Evolutionary conservation across 2,113 vertebrate genomes (phyloP), one percentile per base, ranked within the genome.

Genomic region (Peromyscus californicus): DNA sequence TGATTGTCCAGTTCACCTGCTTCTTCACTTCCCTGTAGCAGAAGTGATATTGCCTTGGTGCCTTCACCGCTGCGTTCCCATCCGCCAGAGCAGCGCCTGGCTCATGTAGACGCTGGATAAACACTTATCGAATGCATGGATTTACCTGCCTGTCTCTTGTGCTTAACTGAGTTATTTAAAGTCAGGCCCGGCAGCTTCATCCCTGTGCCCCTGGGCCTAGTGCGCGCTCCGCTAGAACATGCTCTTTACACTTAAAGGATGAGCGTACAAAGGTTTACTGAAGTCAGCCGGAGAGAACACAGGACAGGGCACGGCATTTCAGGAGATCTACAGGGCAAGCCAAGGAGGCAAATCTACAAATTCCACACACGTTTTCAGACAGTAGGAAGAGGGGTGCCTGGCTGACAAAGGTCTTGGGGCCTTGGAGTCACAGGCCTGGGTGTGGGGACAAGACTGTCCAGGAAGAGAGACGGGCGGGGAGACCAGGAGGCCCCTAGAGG

Each of bases 81-180:
- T 31, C 24, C 93, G 76, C 91, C 65, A 74, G 89, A 93, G 69
- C 72, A 84, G 33, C 22, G 76, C 51, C 80, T 6, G 33, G 54
- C 69, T 95, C 92, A 65, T 3, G 65, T 0, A 96, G 92, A 86
- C 59, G 17, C 70, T 96, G 54, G 54, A 57, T 86, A 93, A 91
- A 95, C 84, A 54, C 96, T 90, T 36, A 96, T 33, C n/a, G 86
- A 97, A 75, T 63, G 74, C 61, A 19, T 57, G 85, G 51, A 78
- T 96, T 91, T 92, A 91, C 17, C 31, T 72, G 88, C 45, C 94
- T 91, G 90, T 96, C 90, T 97, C 85, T 84, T 74, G 9, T 29
- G 82, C 85, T 96, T 95, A 69, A 89, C 21, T 26, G 94, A 93
- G 89, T 96, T 97, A 93, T 85, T 95, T 94, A 87, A 91, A 96